phyloP scores from a whole-genome alignment of 2,888 invertebrate species.

The Panopea generosa region DNA sequence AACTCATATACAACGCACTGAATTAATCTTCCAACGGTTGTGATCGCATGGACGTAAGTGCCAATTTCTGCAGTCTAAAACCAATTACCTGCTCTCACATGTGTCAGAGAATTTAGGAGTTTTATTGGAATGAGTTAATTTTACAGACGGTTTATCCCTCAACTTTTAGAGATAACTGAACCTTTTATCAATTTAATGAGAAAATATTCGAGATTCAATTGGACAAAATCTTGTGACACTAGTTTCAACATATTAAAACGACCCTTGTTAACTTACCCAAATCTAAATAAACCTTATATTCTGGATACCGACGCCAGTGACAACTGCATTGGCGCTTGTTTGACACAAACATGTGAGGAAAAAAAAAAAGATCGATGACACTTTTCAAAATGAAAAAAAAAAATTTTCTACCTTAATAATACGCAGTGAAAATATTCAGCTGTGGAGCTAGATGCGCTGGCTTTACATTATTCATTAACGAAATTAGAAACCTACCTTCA shows the following conservation, averaged over 20 bases:
- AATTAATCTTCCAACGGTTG: no score
- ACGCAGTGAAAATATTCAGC: conserved; percentile 17
- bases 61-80: no score
- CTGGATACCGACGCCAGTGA: conserved; percentile 51
- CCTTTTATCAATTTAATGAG: conserved; percentile 28
- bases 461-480: conserved; percentile 28
- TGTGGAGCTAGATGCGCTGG: conserved; percentile 36
- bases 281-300: conserved; percentile 28
- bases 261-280: conserved; percentile 40
- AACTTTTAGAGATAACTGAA: conserved; percentile 35
- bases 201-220: conserved; percentile 42
- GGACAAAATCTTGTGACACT: no score
- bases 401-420: conserved; percentile 22
- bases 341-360: conserved; percentile 15
- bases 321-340: conserved; percentile 27
- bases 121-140: conserved; percentile 61
- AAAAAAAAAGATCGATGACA: no score
- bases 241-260: no score
- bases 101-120: conserved; percentile 44
- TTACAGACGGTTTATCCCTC: conserved; percentile 53
- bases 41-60: no score
- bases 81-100: neutral
- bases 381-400: conserved; percentile 13
- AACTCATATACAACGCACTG: no score
- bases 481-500: conserved; percentile 12